Evolutionary conservation across 2,113 vertebrate genomes (phyloP).

Genomic region (Oophaga pumilio): DNA sequence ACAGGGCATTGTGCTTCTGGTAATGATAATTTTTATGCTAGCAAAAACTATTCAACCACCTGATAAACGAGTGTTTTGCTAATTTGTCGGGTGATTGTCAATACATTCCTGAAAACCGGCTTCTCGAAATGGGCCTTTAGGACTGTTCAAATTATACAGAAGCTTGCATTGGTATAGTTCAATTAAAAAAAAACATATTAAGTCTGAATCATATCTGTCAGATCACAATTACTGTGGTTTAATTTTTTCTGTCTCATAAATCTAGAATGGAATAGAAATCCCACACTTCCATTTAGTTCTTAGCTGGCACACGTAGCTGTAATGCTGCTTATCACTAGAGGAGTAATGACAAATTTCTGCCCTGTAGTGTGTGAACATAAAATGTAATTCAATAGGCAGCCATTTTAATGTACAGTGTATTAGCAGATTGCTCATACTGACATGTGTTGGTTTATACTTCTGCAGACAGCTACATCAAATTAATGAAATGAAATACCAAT

Average conservation of each 20-base stretch:
- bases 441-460: conserved; percentile 14
- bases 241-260: background rate
- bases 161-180: background rate
- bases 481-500: conserved; percentile 44
- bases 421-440: conserved; percentile 29
- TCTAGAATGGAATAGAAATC: background rate
- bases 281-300: background rate
- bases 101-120: too few species aligned
- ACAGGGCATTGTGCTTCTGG: too few species aligned
- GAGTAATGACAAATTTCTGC: background rate
- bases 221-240: background rate
- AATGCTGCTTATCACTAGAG: conserved; percentile 5
- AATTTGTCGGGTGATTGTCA: too few species aligned
- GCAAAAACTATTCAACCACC: too few species aligned
- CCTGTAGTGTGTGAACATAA: conserved; percentile 11
- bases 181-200: background rate
- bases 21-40: too few species aligned
- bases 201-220: background rate
- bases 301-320: background rate
- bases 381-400: conserved; percentile 24
- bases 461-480: background rate
- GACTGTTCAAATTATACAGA: background rate
- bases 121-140: background rate
- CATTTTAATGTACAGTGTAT: conserved; percentile 3
- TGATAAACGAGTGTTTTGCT: too few species aligned